Evolutionary conservation across 2,888 invertebrate genomes (phyloP), one percentile per base, ranked within the genome.

Genomic region (Athrips mouffetella): DNA sequence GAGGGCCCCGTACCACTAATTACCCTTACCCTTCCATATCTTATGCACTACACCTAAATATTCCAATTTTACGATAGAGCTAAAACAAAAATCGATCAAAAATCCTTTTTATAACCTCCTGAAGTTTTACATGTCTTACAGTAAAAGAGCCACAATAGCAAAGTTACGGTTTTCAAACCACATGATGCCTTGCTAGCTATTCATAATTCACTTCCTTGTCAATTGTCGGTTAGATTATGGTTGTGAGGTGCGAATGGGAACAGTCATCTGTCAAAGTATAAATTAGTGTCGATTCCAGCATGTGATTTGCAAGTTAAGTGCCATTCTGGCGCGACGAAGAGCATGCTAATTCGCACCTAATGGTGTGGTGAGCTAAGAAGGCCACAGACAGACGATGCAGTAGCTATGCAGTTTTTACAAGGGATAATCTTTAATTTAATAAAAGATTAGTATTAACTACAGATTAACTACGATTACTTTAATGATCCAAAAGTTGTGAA

Each of bases 241-340:
- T 11, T 39, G 20, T 23, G 3, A 11, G 6, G 16, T 20, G 2
- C 41, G 13, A 42, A 40, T 15, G 11, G 16, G 23, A 11, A 16
- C 18, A 20, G 21, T 41, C 40, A 41, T 47, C 41, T 42, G 27
- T 42, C 48, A 41, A 49, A 40, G 41, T 49, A 27, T 33, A 47
- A 50, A 47, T 50, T 47, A 47, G 11, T 16, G 45, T 13, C 25
- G 46, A 31, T 41, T 40, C 46, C 41, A n/a, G 41, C 30, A 5
- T 49, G 50, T 31, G 37, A 50, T 50, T 50, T 50, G 47, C 50
- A 50, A 50, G 39, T 47, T 47, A 50, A 44, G 21, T 40, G 21
- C 18, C 37, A 21, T 21, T 37, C 11, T 21, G 15, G 16, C 18
- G 27, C 31, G 40, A 11, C 29, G 47, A 50, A 44, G 47, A 37